phyloP scores from a whole-genome alignment of 2,797 vertebrate genomes.

The Pangasius larnaudii region DNA sequence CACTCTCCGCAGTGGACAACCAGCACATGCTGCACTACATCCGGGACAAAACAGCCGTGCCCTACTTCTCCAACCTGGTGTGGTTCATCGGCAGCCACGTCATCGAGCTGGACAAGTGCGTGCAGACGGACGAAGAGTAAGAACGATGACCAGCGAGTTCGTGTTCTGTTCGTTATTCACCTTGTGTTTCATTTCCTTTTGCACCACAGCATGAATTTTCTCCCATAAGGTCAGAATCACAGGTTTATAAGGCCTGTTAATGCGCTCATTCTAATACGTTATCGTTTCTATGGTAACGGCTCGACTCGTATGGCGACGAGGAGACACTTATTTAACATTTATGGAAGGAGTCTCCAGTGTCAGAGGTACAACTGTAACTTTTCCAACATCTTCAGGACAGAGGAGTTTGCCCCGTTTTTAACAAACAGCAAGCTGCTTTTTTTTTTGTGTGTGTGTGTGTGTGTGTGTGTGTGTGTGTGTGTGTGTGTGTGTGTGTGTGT shows the following conservation, averaged over 20 bases:
- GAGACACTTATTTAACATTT: neutral
- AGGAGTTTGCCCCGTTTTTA: neutral
- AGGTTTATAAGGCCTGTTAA: neutral
- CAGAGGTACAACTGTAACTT: neutral
- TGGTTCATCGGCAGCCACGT: slow-evolving; percentile 99
- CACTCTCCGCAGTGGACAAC: slow-evolving; percentile 88
- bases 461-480: neutral
- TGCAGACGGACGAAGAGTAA: slow-evolving; percentile 98
- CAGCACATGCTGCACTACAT: slow-evolving; percentile 99
- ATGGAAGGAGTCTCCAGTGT: neutral
- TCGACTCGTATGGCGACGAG: too few relatives aligned
- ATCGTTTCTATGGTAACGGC: neutral
- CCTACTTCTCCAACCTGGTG: slow-evolving; percentile 98
- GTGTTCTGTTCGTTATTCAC: neutral
- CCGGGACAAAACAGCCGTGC: slow-evolving; percentile 95
- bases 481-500: neutral
- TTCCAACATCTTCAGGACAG: neutral
- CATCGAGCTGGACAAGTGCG: slow-evolving; percentile 97
- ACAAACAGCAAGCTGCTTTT: neutral
- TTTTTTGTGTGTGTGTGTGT: neutral
- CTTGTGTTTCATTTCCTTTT: neutral
- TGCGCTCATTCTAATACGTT: neutral
- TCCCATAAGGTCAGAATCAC: neutral
- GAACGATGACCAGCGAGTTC: slow-evolving; percentile 51
- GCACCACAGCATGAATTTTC: neutral